Evolutionary conservation across 2,888 invertebrate species (phyloP), one percentile per base, ranked within the genome.

Genomic region (Heteromurus nitidus): DNA sequence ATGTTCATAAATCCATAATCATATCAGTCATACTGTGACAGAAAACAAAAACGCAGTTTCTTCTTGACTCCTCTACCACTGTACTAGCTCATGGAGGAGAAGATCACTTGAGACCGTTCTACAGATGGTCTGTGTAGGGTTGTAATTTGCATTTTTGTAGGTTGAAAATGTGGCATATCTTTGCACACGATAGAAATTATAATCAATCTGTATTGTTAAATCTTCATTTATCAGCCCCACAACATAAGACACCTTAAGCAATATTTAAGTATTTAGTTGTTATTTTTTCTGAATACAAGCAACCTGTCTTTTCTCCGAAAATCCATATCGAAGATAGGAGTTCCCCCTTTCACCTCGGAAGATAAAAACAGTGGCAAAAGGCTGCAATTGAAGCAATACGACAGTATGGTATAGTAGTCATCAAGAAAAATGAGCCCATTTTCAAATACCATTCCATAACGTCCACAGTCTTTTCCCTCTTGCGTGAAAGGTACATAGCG

Each of bases 361-460:
- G n/a, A 55, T 22, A 24, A 20, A 55, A 20, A 24, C 20, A 36
- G 55, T 20, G 22, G 22, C n/a, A 7, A 18, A n/a, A n/a, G n/a
- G n/a, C 50, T 13, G 22, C 22, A 5, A 22, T 55, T 24, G 20
- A 20, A 36, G 13, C 36, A 36, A 9, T 36, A 7, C 36, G 9
- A 36, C 36, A 36, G 36, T 9, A 36, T 36, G 36, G 7, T 9
- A 13, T 36, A 55, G 55, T 55, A 55, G 55, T 5, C 22, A 55
- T 55, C 7, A 55, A 20, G 11, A 62, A 30, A 62, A 62, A 62
- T 55, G 55, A 55, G 22, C 24, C 18, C 31, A 62, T 31, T 62
- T 58, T 58, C n/a, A 11, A n/a, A n/a, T n/a, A 13, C 50, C 50
- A 55, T 22, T 55, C 20, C 55, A 20, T 44, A 44, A n/a, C 30